Conservation (phyloP, 2,888 invertebrate species). For the Phengaris arion region DNA sequence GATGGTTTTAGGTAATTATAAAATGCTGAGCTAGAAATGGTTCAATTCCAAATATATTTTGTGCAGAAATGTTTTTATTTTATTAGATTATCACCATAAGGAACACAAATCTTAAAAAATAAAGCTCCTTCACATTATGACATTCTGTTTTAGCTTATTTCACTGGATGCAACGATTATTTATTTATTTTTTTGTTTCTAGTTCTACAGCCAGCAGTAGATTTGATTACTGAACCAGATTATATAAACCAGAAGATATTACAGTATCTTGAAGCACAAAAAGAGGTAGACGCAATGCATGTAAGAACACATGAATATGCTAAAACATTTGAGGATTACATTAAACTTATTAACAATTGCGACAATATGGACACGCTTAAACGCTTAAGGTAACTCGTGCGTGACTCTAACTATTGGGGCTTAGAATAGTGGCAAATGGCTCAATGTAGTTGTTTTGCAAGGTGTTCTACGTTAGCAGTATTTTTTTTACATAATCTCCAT, state of each 20-base stretch:
- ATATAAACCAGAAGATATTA: constrained; percentile 92
- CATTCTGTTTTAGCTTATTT: no score
- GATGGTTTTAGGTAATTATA: no score
- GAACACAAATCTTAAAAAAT: no score
- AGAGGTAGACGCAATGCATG: constrained; percentile 87
- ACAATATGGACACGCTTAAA: constrained; percentile 89
- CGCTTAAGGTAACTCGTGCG: constrained; percentile 83
- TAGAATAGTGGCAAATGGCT: not conserved
- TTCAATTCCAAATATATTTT: no score
- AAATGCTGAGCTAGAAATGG: no score
- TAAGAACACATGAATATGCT: constrained; percentile 91
- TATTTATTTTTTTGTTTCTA: constrained; percentile 51
- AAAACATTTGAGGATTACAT: constrained; percentile 94
- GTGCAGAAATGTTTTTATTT: no score
- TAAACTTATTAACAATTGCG: constrained; percentile 88
- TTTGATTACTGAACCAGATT: constrained; percentile 92
- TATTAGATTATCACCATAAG: no score
- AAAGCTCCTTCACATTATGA: no score
- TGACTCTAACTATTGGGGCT: constrained; percentile 40
- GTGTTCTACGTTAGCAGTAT: not conserved
- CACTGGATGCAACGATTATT: not conserved
- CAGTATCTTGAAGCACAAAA: constrained; percentile 90
- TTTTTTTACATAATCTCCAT: no score
- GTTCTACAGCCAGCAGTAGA: constrained; percentile 91
- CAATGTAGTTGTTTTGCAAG: constrained; percentile 24